Percentiles rank a stretch among this genome's conserved stretches.
Evolutionary conservation across 2,797 vertebrate genomes (phyloP).

Genomic region (Urophycis tenuis): DNA sequence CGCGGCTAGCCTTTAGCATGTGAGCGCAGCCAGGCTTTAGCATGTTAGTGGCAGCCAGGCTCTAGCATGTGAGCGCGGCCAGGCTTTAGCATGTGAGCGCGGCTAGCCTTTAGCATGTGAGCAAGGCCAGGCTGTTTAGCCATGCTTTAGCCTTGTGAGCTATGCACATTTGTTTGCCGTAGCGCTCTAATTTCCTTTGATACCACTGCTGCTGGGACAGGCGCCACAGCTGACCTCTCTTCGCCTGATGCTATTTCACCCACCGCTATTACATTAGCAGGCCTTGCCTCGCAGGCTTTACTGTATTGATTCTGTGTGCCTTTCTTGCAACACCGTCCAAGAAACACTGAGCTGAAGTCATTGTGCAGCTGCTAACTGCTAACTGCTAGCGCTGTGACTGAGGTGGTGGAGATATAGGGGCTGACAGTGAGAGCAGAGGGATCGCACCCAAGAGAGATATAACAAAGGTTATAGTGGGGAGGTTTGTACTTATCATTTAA

Average conservation of each 20-base stretch:
- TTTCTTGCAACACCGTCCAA: conserved; percentile 58
- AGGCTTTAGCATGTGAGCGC: too few species aligned
- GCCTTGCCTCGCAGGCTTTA: conserved; percentile 52
- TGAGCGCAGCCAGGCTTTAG: too few species aligned
- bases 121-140: too few species aligned
- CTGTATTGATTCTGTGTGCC: conserved; percentile 59
- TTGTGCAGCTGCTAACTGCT: conserved; percentile 27
- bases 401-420: not conserved
- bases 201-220: conserved; percentile 32
- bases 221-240: conserved; percentile 52
- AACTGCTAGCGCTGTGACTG: not conserved
- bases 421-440: not conserved
- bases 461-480: not conserved
- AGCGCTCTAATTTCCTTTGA: conserved; percentile 31
- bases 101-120: too few species aligned
- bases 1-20: too few species aligned
- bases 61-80: too few species aligned
- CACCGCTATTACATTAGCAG: conserved; percentile 60
- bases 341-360: conserved; percentile 47
- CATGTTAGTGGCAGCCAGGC: too few species aligned
- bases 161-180: too few species aligned
- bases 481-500: not conserved
- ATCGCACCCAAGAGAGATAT: conserved; percentile 23
- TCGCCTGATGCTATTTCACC: conserved; percentile 52
- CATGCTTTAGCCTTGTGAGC: too few species aligned